Conservation (phyloP, 2,888 invertebrate genomes). For the Syritta pipiens region DNA sequence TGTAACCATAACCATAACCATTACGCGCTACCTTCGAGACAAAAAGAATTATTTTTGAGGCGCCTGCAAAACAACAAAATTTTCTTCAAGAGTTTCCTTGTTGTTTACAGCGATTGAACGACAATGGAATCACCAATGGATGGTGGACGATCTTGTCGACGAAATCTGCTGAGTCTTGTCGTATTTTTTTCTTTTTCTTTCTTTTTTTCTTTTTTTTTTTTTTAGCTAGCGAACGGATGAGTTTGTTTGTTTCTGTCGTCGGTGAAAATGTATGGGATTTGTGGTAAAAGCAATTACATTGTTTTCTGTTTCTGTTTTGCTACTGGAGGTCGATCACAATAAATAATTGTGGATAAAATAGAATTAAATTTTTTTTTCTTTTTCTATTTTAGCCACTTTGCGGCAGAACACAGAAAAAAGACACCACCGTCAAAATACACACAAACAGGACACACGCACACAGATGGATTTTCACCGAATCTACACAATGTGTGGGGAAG, state of each 20-base stretch:
- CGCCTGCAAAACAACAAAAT: constrained; percentile 31
- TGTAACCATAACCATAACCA: constrained; percentile 21
- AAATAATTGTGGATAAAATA: constrained; percentile 17
- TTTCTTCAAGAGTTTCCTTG: constrained; percentile 50
- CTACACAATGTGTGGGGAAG: constrained; percentile 45
- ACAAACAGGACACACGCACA: constrained; percentile 49
- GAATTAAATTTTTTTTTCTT: constrained; percentile 24
- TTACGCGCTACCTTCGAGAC: constrained; percentile 29
- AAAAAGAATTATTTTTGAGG: constrained; percentile 45
- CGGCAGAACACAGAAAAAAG: constrained; percentile 51
- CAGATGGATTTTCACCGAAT: constrained; percentile 14
- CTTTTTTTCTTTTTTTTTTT: constrained; percentile 11
- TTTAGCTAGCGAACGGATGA: not conserved
- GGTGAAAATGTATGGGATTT: not conserved
- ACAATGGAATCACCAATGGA: constrained; percentile 58
- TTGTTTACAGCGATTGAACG: constrained; percentile 40
- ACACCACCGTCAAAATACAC: constrained; percentile 50
- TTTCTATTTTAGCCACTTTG: constrained; percentile 53
- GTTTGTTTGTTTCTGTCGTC: not conserved
- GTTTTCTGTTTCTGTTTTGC: constrained; percentile 21
- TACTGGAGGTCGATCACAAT: constrained; percentile 7
- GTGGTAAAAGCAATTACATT: not conserved
- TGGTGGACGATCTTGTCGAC: constrained; percentile 22
- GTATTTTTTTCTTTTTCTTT: constrained; percentile 1
- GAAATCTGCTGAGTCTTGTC: constrained; percentile 1